These are phyloP conservation scores for Botia kubotai DNA, from an alignment of 2,797 vertebrate genomes.

Conservation along the genomic window DNA sequence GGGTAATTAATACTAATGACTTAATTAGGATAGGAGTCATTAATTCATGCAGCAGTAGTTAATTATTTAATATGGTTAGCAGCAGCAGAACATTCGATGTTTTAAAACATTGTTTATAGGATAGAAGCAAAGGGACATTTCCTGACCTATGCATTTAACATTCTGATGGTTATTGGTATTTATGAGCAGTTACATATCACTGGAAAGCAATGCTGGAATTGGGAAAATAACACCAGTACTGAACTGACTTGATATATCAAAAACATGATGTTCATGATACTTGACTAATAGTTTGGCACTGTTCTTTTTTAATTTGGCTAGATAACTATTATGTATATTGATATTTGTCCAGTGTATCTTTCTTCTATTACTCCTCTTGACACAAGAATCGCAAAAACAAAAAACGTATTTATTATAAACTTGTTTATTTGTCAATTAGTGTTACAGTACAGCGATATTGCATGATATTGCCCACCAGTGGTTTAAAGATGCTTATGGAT, in stretches of 20 bases:
- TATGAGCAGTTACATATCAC: background rate
- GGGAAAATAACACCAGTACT: too few relatives aligned
- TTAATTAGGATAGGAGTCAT: slow-evolving; percentile 3
- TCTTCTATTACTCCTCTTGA: too few relatives aligned
- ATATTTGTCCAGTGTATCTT: too few relatives aligned
- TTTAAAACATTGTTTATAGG: background rate
- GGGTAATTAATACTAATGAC: slow-evolving; percentile 13
- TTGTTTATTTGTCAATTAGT: too few relatives aligned
- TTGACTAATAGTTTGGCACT: background rate
- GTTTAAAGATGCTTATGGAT: too few relatives aligned
- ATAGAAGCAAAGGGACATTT: background rate
- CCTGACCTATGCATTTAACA: background rate
- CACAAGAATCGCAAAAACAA: too few relatives aligned
- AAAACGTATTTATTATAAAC: too few relatives aligned
- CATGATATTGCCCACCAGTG: too few relatives aligned
- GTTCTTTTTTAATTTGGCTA: background rate
- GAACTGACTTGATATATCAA: background rate
- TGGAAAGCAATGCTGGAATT: background rate
- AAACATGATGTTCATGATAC: background rate
- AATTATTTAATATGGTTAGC: slow-evolving; percentile 1
- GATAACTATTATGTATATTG: background rate
- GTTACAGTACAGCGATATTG: too few relatives aligned
- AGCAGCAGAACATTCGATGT: background rate
- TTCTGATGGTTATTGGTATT: background rate
- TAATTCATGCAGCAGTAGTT: background rate